Conservation (phyloP, 1,140 invertebrate genomes). For the Diabrotica virgifera region DNA sequence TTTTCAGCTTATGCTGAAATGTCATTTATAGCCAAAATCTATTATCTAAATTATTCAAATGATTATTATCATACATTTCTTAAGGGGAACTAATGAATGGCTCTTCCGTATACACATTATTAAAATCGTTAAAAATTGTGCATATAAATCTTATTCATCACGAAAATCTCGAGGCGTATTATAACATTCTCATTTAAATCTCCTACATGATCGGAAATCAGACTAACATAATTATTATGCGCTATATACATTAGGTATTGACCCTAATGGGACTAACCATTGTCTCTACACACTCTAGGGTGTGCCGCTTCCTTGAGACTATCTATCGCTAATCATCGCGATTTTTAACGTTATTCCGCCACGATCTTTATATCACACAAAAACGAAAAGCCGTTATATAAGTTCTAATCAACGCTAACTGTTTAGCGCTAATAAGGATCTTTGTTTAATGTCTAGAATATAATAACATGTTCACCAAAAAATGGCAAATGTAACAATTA, state of each 20-base stretch:
- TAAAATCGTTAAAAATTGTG: slow-evolving; percentile 13
- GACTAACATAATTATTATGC: not conserved
- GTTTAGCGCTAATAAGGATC: no score
- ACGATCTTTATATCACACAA: not conserved
- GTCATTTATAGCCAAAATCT: not conserved
- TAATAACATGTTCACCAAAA: no score
- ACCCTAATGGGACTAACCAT: not conserved
- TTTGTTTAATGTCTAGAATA: no score
- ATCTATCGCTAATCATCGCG: not conserved
- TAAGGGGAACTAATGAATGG: not conserved
- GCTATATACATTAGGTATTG: not conserved
- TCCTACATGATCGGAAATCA: slow-evolving; percentile 7
- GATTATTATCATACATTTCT: not conserved
- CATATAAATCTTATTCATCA: slow-evolving; percentile 11
- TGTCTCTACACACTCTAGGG: not conserved
- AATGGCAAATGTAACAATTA: no score
- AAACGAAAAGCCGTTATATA: not conserved
- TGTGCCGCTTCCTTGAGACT: not conserved
- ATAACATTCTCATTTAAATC: slow-evolving; percentile 11
- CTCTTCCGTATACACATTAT: slow-evolving; percentile 14
- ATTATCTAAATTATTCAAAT: not conserved
- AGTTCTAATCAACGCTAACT: no score
- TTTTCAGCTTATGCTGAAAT: not conserved
- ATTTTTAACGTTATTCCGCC: not conserved
- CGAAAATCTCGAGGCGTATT: slow-evolving; percentile 11